Conservation (phyloP, 2,113 vertebrate species). For the Asarcornis scutulata region DNA sequence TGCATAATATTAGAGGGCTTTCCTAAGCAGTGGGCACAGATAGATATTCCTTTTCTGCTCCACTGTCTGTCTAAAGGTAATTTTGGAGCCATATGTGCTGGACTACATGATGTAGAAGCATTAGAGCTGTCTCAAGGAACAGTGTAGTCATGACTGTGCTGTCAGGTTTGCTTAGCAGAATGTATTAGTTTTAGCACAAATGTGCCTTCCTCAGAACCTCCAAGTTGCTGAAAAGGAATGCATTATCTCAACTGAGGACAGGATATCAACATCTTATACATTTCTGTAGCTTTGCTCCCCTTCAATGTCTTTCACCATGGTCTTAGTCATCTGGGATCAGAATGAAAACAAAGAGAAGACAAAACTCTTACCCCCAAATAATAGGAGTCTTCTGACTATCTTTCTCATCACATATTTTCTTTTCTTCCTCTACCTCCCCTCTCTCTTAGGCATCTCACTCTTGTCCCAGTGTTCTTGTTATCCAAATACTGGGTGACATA, state of each 20-base stretch:
- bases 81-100: neutral
- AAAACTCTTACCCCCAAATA: neutral
- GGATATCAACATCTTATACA: neutral
- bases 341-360: neutral
- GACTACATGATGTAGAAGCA: neutral
- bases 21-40: neutral
- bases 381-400: rapidly evolving
- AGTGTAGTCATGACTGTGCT: neutral
- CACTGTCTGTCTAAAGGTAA: neutral
- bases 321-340: neutral
- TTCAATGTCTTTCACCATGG: neutral
- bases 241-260: neutral
- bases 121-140: neutral
- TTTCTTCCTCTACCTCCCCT: neutral
- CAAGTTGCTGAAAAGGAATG: neutral
- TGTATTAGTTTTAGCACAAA: neutral
- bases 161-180: neutral
- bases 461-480: neutral
- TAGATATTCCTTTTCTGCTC: neutral
- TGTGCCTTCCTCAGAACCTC: neutral
- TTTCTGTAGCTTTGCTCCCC: neutral
- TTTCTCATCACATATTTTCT: neutral
- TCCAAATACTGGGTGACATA: neutral
- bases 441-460: rapidly evolving
- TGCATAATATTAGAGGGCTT: neutral